Conservation (phyloP, 2,797 vertebrate genomes). For the Enteromius treurensis region DNA sequence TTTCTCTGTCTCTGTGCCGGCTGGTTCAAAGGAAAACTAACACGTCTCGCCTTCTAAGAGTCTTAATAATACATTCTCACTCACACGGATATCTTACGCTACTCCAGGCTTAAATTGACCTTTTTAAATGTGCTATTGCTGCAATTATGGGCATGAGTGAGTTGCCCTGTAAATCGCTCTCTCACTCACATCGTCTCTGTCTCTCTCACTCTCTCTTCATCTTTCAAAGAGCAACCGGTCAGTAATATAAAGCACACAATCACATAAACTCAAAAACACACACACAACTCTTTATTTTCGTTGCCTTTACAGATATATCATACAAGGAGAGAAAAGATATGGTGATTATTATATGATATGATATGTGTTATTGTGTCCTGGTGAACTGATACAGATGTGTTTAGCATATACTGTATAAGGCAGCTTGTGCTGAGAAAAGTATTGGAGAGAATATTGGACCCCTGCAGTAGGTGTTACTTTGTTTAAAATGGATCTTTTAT, state of each 20-base stretch:
- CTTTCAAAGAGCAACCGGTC: not conserved
- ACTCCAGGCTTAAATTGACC: conserved; percentile 51
- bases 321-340: not conserved
- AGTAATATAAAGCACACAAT: not conserved
- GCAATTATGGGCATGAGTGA: conserved; percentile 55
- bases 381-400: conserved; percentile 4
- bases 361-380: not conserved
- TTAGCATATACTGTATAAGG: not conserved
- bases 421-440: not conserved
- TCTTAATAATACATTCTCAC: conserved; percentile 46
- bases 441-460: not conserved
- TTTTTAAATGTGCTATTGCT: conserved; percentile 55
- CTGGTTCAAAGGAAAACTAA: conserved; percentile 45
- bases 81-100: conserved; percentile 32
- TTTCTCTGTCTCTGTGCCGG: conserved; percentile 20
- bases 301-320: not conserved
- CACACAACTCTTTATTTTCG: conserved; percentile 1
- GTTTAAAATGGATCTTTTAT: not conserved
- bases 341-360: not conserved
- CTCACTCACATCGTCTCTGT: conserved; percentile 11
- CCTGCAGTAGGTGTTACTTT: not conserved
- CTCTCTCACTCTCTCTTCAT: not conserved
- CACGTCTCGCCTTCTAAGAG: conserved; percentile 44
- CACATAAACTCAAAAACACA: not conserved
- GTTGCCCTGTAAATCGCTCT: conserved; percentile 36